Evolutionary conservation across 2,797 vertebrate genomes (phyloP), one percentile per base, ranked within the genome.

Genomic region (Falco cherrug): DNA sequence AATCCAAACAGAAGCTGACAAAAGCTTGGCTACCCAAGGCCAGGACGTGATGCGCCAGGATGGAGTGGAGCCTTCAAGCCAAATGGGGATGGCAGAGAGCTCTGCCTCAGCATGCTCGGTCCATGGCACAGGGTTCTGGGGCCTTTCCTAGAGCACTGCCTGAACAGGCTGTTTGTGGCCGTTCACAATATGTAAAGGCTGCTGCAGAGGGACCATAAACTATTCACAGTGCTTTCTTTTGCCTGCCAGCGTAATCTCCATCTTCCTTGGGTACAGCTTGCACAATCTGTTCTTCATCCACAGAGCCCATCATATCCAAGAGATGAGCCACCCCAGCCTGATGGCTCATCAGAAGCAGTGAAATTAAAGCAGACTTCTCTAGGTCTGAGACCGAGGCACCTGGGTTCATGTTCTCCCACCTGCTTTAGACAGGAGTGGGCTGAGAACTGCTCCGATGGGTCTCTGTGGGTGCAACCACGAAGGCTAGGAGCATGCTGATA

Each of bases 261-360:
- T 85, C 87, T 90, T 95, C 54, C 63, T 65, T 75, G 75, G 59
- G 80, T 90, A 93, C 80, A 84, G 59, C 37, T 95, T 84, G 25
- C 41, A 50, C 83, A 93, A 84, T 86, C 94, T 94, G 39, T 63
- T 90, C 77, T 87, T 91, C 80, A 88, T 82, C 70, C 83, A 76
- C 13, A 31, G 24, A 86, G n/a, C 15, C 17, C 35, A 45, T 35
- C 43, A 11, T 1, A 35, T 70, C 63, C 31, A 91, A 86, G 35
- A 75, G 10, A 60, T 41, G 73, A 93, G 39, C 45, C 50, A 45
- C 45, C 25, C 31, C 1, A 1, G 33, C 50, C 50, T 64, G 59
- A 54, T 19, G 47, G 54, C 47, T 88, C 35, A 59, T 35, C 24
- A n/a, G 26, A 74, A 59, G 10, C 45, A 51, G 43, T 41, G 74